Conservation (phyloP, 2,113 vertebrate genomes). For the Halichoerus grypus region DNA sequence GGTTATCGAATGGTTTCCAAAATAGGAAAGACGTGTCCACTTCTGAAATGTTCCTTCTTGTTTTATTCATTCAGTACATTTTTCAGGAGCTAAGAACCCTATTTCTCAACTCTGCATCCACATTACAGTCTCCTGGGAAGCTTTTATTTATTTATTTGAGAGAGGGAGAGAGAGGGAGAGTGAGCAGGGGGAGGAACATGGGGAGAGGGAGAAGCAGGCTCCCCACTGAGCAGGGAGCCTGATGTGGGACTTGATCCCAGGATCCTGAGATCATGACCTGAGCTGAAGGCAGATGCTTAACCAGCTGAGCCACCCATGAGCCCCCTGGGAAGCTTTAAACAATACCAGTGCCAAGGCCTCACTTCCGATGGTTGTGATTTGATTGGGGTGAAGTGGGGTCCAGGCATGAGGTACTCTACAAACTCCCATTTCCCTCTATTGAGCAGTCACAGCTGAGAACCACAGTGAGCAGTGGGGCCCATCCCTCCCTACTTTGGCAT, state of each 20-base stretch:
- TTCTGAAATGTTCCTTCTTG: not conserved
- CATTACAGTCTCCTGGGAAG: not conserved
- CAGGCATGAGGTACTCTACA: not conserved
- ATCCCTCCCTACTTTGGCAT: fast-evolving
- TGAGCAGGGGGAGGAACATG: no score
- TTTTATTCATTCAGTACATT: not conserved
- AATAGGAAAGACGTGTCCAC: not conserved
- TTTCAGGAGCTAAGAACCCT: not conserved
- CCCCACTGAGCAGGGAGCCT: no score
- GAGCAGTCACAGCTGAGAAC: not conserved
- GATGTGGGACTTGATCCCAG: no score
- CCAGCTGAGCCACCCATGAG: not conserved
- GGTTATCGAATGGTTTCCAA: not conserved
- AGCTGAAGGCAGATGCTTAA: not conserved
- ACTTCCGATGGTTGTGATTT: not conserved
- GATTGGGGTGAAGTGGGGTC: not conserved
- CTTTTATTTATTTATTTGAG: not conserved
- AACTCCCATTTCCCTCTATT: not conserved
- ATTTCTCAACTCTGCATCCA: not conserved
- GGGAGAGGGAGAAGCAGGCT: no score
- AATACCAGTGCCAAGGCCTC: not conserved
- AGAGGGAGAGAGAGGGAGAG: no score
- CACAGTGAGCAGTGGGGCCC: fast-evolving
- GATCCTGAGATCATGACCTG: not conserved
- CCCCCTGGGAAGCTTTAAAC: not conserved